These are phyloP conservation scores for Listronotus bonariensis DNA, from an alignment of 1,140 invertebrate genomes.

Conservation along the genomic window DNA sequence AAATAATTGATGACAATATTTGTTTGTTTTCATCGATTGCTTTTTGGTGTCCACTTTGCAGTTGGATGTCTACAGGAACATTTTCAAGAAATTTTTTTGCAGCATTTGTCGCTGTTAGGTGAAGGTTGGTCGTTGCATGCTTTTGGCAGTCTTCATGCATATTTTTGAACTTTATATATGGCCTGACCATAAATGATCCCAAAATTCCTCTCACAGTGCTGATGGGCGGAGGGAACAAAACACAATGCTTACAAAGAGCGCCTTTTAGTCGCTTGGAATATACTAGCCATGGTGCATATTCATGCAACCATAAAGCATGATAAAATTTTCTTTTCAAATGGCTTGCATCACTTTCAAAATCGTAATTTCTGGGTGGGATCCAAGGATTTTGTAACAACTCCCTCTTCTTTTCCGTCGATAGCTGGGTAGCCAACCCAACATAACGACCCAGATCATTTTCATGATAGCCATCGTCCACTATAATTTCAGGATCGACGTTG, in stretches of 20 bases:
- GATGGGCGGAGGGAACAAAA: too few relatives aligned
- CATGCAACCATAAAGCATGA: conserved; percentile 40
- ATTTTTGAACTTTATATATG: conserved; percentile 42
- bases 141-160: conserved; percentile 40
- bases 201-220: too few relatives aligned
- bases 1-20: conserved; percentile 41
- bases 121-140: conserved; percentile 23
- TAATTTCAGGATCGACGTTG: too few relatives aligned
- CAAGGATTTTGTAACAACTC: conserved; percentile 25
- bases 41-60: conserved; percentile 28
- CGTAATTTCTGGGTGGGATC: conserved; percentile 11
- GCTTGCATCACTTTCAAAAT: conserved; percentile 19
- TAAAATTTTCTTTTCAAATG: conserved; percentile 29
- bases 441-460: too few relatives aligned
- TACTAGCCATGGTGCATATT: conserved; percentile 43
- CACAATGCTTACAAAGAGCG: conserved; percentile 21
- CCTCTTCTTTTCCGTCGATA: conserved; percentile 21
- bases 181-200: too few relatives aligned
- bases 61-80: conserved; percentile 37
- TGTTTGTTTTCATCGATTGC: conserved; percentile 9
- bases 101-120: conserved; percentile 28
- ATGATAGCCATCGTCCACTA: too few relatives aligned
- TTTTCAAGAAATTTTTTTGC: conserved; percentile 40
- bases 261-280: conserved; percentile 46
- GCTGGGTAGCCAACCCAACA: conserved; percentile 7